Conservation (phyloP, 2,113 vertebrate species). For the Muscicapa adusta region DNA sequence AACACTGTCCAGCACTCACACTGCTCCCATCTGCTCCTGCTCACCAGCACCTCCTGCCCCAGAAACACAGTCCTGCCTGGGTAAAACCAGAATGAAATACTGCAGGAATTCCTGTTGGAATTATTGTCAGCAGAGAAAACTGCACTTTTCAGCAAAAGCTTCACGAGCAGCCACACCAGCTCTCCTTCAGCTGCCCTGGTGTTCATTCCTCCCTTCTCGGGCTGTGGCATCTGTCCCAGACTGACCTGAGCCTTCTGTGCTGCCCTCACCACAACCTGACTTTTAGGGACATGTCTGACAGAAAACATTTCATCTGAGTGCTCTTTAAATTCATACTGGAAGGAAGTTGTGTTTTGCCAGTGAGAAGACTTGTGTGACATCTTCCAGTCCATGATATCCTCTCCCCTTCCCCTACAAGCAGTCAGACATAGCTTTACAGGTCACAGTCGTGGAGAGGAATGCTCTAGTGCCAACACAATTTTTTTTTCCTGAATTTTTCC, state of each 20-base stretch:
- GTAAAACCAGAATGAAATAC: not conserved
- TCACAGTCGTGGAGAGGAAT: not conserved
- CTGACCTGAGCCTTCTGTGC: not conserved
- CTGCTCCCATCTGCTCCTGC: not conserved
- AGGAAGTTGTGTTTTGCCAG: not conserved
- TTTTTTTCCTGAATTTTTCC: not conserved
- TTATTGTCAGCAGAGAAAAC: not conserved
- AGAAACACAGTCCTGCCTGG: not conserved
- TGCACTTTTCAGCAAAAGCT: not conserved
- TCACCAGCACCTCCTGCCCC: not conserved
- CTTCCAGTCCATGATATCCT: not conserved
- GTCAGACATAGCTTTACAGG: not conserved
- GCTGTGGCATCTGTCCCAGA: not conserved
- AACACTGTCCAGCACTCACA: fast-evolving
- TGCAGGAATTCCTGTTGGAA: not conserved
- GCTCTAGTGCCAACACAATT: not conserved
- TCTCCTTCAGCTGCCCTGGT: fast-evolving
- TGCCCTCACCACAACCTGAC: not conserved
- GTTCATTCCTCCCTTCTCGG: not conserved
- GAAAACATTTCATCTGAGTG: not conserved
- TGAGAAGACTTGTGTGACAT: not conserved
- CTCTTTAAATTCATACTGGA: fast-evolving
- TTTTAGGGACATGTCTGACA: not conserved
- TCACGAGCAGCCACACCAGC: not conserved
- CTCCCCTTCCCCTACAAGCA: not conserved